Base-by-base conservation (phyloP, 2,888 invertebrate genomes). In the Pheosia gnoma region DNA sequence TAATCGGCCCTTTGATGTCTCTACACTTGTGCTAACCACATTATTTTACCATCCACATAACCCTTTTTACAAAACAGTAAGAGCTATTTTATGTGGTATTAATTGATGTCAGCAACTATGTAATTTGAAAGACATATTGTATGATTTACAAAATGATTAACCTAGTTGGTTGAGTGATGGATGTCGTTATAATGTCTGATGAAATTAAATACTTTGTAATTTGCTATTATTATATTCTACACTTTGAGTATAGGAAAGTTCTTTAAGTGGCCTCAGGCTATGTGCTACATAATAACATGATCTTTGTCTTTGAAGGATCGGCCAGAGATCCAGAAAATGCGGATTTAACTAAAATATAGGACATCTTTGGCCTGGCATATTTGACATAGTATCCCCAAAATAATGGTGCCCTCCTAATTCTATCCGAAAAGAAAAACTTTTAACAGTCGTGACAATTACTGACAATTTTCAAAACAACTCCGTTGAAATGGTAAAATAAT, bases 81-180 rank as follows among this genome's bases (percentile, higher is more conserved):
- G 57, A 61, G 45, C 56, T 10, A 53, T 41, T 62, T 66, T 67
- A 0, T 13, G 11, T 25, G 36, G 52, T 8, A n/a, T 45, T 1
- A 10, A 6, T 25, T 3, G 61, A 61, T 9, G 25, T 4, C 0
- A 3, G 8, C 41, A 47, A 13, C 8, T 41, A 63, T 58, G 72
- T 66, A 38, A 64, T 68, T 65, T 62, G 67, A 66, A 69, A 68
- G 69, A 61, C 58, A 63, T 74, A 71, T 68, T 65, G 58, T 79
- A 81, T 84, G 84, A 84, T 84, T 84, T 84, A 84, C 79, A 70
- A 75, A 74, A 80, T 75, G 74, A 83, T 84, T 83, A 85, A 85
- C 85, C 83, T 77, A 78, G 72, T 78, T 83, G 70, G 80, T 68
- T 78, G 86, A 85, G 79, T 84, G 85, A 86, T 82, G 78, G 75